Percentiles rank a stretch among this genome's conserved stretches.
These are phyloP conservation scores for Mus pahari DNA, from an alignment of 2,113 vertebrate species.

Conservation along the genomic window DNA sequence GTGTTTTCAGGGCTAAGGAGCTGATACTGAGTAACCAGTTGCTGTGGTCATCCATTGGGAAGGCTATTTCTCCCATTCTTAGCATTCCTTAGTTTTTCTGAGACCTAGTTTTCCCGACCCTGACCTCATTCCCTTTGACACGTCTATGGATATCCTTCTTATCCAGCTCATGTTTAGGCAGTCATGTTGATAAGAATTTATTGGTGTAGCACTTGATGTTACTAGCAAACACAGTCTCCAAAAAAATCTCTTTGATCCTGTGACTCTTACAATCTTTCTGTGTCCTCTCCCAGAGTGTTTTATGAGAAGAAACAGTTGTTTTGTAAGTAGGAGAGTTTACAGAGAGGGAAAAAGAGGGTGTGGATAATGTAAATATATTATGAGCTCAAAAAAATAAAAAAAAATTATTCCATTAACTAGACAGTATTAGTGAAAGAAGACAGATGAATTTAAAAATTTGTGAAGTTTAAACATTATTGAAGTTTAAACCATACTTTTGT, in stretches of 20 bases:
- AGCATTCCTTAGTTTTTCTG: background rate
- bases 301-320: background rate
- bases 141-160: background rate
- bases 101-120: background rate
- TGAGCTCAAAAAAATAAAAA: background rate
- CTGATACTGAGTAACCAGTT: background rate
- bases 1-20: background rate
- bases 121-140: background rate
- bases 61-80: background rate
- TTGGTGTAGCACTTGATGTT: background rate
- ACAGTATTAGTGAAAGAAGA: background rate
- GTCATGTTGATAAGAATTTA: background rate
- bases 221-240: background rate
- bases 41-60: background rate
- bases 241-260: background rate
- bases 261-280: background rate
- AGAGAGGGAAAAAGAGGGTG: background rate
- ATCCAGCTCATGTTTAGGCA: background rate
- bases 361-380: background rate
- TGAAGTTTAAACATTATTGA: background rate
- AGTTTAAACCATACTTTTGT: background rate
- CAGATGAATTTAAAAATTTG: background rate
- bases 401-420: background rate
- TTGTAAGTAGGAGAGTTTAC: background rate
- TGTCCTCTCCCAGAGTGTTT: background rate